Conservation (phyloP, 2,113 vertebrate genomes). For the Melospiza melodia region DNA sequence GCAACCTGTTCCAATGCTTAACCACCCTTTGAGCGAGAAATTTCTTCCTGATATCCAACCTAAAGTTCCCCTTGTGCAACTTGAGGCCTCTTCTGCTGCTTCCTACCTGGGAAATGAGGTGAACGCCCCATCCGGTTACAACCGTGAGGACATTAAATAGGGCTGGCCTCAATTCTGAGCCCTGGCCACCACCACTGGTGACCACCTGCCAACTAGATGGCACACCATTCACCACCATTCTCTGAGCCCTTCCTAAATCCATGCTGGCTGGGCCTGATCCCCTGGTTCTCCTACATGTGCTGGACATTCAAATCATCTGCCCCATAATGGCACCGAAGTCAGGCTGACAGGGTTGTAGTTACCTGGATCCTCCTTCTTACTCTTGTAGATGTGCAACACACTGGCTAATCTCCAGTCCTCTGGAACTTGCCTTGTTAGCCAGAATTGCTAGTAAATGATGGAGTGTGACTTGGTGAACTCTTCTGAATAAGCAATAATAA, state of each 20-base stretch:
- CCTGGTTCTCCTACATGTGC: not conserved
- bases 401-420: not conserved
- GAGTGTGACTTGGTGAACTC: not conserved
- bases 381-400: not conserved
- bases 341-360: not conserved
- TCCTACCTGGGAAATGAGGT: not conserved
- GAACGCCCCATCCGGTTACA: accelerated
- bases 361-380: too few species aligned
- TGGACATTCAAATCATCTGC: not conserved
- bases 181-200: not conserved
- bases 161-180: not conserved
- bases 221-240: not conserved
- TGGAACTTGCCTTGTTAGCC: not conserved
- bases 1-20: not conserved
- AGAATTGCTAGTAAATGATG: not conserved
- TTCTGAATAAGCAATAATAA: not conserved
- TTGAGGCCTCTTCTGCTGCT: not conserved
- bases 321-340: accelerated
- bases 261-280: not conserved
- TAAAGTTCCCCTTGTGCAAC: not conserved
- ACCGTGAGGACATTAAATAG: not conserved
- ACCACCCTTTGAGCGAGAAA: not conserved
- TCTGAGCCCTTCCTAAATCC: not conserved
- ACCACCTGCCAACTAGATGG: too few species aligned
- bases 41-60: not conserved